Base-by-base conservation (phyloP, 2,113 vertebrate genomes). In the Passer domesticus region DNA sequence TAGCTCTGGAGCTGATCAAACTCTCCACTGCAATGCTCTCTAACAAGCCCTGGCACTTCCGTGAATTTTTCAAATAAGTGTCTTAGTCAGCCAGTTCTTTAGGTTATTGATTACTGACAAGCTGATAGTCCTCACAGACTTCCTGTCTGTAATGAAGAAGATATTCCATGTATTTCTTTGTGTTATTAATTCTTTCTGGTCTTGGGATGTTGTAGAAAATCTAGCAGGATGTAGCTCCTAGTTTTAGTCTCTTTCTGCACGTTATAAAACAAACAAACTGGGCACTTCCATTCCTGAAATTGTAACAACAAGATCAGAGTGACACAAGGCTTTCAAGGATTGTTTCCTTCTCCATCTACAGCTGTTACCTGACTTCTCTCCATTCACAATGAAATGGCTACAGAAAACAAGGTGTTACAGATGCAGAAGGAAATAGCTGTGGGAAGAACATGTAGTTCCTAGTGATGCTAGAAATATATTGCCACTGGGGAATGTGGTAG, bases 351-450 rank as follows among this genome's bases (percentile, higher is more conserved):
- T 55, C 27, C 56, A 7, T 39, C 41, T 86, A 46, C 23, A 67
- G 33, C 67, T 64, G 50, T 43, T 77, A 24, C 47, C 46, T 67
- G 69, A 24, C 56, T 77, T 67, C n/a, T 59, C 75, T 83, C 33
- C 19, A 30, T 92, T 86, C 52, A 58, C 33, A 39, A 6, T 78
- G 52, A 88, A 90, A 77, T 77, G 31, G 25, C 43, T 77, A 24
- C 49, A 67, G 63, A 59, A 92, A 93, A 70, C 68, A 85, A 83
- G 55, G 33, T 93, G 63, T 92, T 90, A 80, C 23, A 90, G 72
- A 39, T 67, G 64, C 59, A 70, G 47, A 62, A 89, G 62, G 66
- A 93, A 88, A 77, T 92, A 83, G 59, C 72, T 62, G n/a, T 37
- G 44, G 62, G 64, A 83, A 77, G 35, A 86, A 70, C 31, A 70